These are phyloP conservation scores for Dryas iulia DNA, from an alignment of 1,140 invertebrate species.

Conservation along the genomic window DNA sequence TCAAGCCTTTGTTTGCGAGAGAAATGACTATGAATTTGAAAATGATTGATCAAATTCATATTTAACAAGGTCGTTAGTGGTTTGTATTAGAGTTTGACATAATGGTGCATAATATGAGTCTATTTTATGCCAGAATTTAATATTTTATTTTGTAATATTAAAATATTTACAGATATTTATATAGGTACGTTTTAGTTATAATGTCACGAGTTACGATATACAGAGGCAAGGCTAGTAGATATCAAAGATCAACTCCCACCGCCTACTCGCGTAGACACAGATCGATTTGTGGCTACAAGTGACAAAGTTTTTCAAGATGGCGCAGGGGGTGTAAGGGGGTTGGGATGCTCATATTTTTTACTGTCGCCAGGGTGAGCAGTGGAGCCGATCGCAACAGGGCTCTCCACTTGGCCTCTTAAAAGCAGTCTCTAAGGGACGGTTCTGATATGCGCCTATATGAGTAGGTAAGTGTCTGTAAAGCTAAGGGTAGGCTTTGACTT, in stretches of 20 bases:
- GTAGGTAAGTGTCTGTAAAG: constrained; percentile 51
- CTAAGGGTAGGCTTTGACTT: constrained; percentile 28
- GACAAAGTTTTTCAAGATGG: constrained; percentile 80
- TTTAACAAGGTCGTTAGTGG: neutral
- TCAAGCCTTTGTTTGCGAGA: constrained; percentile 17
- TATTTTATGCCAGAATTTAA: neutral
- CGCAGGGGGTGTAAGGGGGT: constrained; percentile 51
- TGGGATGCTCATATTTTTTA: constrained; percentile 79
- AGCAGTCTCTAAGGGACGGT: constrained; percentile 62
- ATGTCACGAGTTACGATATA: neutral
- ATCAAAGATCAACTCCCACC: constrained; percentile 10
- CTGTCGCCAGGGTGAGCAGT: constrained; percentile 78
- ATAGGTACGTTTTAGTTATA: neutral
- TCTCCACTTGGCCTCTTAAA: constrained; percentile 78
- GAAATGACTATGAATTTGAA: constrained; percentile 3
- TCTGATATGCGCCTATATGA: constrained; percentile 51
- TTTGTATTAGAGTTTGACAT: neutral
- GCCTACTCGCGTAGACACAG: constrained; percentile 68
- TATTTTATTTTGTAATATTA: too few species aligned
- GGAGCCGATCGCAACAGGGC: constrained; percentile 74
- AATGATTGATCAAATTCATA: neutral
- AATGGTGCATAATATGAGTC: neutral
- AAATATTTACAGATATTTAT: neutral
- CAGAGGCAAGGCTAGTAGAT: neutral
- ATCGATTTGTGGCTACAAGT: constrained; percentile 77